phyloP scores from a whole-genome alignment of 2,888 invertebrate species.

The Spisula solida region DNA sequence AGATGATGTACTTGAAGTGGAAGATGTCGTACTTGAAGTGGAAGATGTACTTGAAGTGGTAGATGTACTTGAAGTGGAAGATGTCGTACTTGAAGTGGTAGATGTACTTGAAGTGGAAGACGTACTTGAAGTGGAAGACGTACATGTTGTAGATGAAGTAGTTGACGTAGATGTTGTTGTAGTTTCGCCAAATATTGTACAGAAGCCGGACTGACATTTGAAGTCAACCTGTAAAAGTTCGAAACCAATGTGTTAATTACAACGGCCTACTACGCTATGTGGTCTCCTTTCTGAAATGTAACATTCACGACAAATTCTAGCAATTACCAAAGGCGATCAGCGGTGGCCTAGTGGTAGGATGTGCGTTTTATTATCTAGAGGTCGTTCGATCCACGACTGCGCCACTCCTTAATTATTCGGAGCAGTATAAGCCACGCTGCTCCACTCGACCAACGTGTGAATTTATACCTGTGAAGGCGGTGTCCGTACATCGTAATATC shows the following conservation, averaged over 20 bases:
- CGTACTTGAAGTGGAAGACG: not conserved
- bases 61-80: not conserved
- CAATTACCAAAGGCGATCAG: no score
- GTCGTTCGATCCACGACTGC: no score
- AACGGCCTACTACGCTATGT: not conserved
- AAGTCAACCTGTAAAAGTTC: not conserved
- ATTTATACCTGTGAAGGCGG: no score
- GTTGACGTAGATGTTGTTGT: not conserved
- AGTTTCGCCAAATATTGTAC: not conserved
- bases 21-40: not conserved
- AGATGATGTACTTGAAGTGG: slow-evolving; percentile 5
- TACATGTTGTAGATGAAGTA: not conserved
- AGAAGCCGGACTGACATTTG: slow-evolving; percentile 23
- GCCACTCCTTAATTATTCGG: no score
- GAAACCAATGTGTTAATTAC: no score
- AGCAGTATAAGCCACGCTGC: no score
- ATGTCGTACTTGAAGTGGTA: not conserved
- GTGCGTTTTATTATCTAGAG: no score
- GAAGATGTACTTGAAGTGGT: not conserved
- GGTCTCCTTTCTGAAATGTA: not conserved
- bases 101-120: not conserved
- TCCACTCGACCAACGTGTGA: no score
- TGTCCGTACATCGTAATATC: no score
- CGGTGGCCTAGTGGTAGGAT: no score
- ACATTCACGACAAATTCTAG: no score